Base-by-base conservation (phyloP, 1,140 invertebrate genomes). In the Dryas iulia region DNA sequence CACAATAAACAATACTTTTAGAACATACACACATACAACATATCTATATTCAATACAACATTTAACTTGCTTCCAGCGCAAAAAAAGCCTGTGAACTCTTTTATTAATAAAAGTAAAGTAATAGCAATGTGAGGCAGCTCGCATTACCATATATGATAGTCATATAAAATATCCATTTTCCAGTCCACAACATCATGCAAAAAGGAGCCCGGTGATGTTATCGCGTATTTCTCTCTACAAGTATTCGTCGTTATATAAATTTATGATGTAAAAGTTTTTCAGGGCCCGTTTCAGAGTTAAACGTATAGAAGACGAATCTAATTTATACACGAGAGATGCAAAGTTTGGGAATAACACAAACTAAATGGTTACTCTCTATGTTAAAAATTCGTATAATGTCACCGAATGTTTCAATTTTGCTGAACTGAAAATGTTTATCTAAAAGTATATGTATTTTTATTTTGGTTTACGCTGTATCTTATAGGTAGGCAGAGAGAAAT, bases 161-260 rank as follows among this genome's bases (percentile, higher is more conserved):
- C 39, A 47, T 47, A 47, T 47, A 47, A 47, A 47, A 47, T 47
- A 47, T 47, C 39, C 39, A 47, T 47, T 47, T 47, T 47, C 39
- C 39, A 47, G 39, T 47, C 39, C 39, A 47, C 39, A 47, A 47
- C 39, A 18, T 47, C 39, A 47, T 47, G 8, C 39, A 47, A 47
- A 47, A 47, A 47, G 39, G 39, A 47, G 2, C 39, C n/a, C 39
- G 2, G 18, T 47, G 39, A 47, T 47, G 18, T 47, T 47, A 47
- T 47, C 39, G 39, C 39, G 39, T 47, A 47, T 47, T 47, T 47
- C n/a, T 47, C 14, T n/a, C 39, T 47, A 47, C 18, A 47, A 47
- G 39, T 47, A 21, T 47, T 14, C 39, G 39, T 47, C 39, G 39
- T 47, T 47, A 47, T 47, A 47, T 21, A 47, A 47, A 47, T 47